Base-by-base conservation (phyloP, 2,113 vertebrate genomes). In the Perccottus glenii region DNA sequence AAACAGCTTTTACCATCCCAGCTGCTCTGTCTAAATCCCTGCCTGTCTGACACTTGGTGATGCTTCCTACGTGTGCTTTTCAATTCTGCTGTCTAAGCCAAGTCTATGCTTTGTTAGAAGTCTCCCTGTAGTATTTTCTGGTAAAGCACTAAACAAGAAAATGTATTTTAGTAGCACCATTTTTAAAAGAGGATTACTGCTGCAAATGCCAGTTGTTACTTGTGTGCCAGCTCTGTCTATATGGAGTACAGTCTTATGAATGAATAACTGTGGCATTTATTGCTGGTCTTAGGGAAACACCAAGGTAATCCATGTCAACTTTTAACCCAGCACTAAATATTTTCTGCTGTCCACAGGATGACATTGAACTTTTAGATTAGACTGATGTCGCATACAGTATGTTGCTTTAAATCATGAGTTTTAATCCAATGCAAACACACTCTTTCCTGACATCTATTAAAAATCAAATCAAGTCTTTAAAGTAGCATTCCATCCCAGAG, bases 271-370 rank as follows among this genome's bases (percentile, higher is more conserved):
- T 27, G 1, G 19, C 19, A 27, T 27, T 27, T 3, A 27, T 27
- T 27, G 19, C 19, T 27, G 73, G 73, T 88, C 78, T 80, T 62
- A 63, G 63, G 73, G 73, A 81, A 84, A 87, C 83, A 89, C 76
- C 88, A 77, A 87, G 81, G 78, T 86, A 88, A 82, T 80, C 67
- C 66, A 76, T 78, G 84, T 85, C 86, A 82, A 46, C 75, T 84
- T n/a, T n/a, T 80, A 57, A 83, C 63, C 90, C 87, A 87, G 69
- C 50, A 7, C 9, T 42, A 62, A 61, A 73, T 73, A 90, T 91
- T 87, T 92, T 91, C 89, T 89, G n/a, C n/a, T n/a, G n/a, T n/a
- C n/a, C n/a, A n/a, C n/a, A n/a, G n/a, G n/a, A n/a, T n/a, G n/a
- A n/a, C n/a, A n/a, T n/a, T n/a, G n/a, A n/a, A n/a, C n/a, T n/a